Conservation (phyloP, 2,113 vertebrate species). For the Anolis sagrei region DNA sequence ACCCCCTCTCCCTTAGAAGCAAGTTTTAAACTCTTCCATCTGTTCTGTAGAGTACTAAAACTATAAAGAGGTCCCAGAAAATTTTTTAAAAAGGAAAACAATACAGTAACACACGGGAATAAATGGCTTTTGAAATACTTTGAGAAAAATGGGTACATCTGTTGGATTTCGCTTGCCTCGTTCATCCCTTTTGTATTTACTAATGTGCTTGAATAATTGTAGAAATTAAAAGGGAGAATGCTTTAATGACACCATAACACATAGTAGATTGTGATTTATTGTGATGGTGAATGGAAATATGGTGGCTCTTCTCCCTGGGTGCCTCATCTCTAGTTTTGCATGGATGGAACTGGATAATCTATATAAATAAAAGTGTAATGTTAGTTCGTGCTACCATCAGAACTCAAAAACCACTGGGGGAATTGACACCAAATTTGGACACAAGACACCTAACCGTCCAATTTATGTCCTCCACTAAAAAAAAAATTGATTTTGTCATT, state of each 20-base stretch:
- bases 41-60: constrained; percentile 49
- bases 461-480: no score
- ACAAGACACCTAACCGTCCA: no score
- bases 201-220: constrained; percentile 41
- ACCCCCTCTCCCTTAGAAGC: constrained; percentile 35
- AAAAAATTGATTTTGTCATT: no score
- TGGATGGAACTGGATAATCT: constrained; percentile 11
- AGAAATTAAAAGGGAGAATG: constrained; percentile 15
- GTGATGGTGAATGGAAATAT: background rate
- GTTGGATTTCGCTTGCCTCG: constrained; percentile 31
- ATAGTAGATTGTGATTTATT: constrained; percentile 13
- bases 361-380: no score
- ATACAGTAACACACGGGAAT: constrained; percentile 38
- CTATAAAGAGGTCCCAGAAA: constrained; percentile 58
- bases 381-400: no score
- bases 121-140: constrained; percentile 46
- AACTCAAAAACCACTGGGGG: no score
- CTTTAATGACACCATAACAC: constrained; percentile 20
- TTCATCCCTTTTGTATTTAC: constrained; percentile 27
- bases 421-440: no score
- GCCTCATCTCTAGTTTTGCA: background rate
- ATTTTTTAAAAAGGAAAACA: constrained; percentile 29
- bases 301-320: constrained; percentile 4
- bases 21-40: constrained; percentile 37
- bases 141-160: constrained; percentile 26